Evolutionary conservation across 2,888 invertebrate species (phyloP).

Genomic region (Xylota segnis): DNA sequence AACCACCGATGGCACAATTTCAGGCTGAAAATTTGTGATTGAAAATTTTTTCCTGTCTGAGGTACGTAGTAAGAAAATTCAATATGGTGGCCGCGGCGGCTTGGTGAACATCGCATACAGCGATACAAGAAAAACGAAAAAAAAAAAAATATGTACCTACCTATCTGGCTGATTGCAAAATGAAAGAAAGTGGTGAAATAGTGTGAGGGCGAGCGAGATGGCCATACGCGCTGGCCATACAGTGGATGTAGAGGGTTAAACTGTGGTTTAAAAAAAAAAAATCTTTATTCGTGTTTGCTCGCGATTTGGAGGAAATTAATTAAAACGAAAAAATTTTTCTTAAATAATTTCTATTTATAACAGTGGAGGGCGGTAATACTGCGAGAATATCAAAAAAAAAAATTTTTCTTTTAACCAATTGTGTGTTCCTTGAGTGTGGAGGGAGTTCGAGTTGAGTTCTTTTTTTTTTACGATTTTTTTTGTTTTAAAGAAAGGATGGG

Average conservation of each 20-base stretch:
- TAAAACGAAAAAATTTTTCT: conserved; percentile 31
- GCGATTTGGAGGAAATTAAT: not conserved
- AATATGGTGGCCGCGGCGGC: conserved; percentile 85
- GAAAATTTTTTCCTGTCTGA: conserved; percentile 86
- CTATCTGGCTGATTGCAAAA: conserved; percentile 51
- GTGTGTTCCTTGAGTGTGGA: not conserved
- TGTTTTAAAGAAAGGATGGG: conserved; percentile 1
- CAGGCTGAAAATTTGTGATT: conserved; percentile 88
- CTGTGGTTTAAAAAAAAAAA: conserved; percentile 42
- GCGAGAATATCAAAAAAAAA: too few relatives aligned
- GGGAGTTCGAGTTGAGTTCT: conserved; percentile 4
- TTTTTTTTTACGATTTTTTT: conserved; percentile 27
- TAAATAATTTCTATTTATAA: conserved; percentile 39
- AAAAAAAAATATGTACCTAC: conserved; percentile 9
- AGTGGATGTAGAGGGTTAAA: conserved; percentile 60
- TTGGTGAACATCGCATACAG: conserved; percentile 82
- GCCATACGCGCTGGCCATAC: not conserved
- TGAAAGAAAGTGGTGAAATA: conserved; percentile 51
- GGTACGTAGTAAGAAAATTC: conserved; percentile 85
- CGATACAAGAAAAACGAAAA: conserved; percentile 38
- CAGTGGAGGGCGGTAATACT: not conserved
- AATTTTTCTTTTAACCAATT: not conserved
- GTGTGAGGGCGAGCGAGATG: conserved; percentile 57
- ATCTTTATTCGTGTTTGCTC: conserved; percentile 23
- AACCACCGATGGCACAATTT: conserved; percentile 86